A percentile compares a stretch with the other conserved stretches of the same genome.
These are phyloP conservation scores for Lindbergichthys nudifrons DNA, from an alignment of 2,797 vertebrate genomes.

Conservation along the genomic window DNA sequence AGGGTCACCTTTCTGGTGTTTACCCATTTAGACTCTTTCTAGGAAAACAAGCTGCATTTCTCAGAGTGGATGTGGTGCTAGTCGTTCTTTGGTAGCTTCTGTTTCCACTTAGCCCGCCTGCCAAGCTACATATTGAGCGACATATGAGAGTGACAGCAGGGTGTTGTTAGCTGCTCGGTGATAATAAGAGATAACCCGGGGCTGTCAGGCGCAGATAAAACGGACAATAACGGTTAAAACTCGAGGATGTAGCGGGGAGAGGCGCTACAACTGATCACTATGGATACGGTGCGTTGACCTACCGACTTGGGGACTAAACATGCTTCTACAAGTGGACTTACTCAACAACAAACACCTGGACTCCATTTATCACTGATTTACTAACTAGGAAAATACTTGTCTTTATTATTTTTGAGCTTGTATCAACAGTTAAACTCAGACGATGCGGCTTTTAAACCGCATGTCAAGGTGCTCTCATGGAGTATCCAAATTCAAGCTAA, in stretches of 20 bases:
- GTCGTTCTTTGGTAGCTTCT: neutral
- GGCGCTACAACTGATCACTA: neutral
- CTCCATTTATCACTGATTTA: neutral
- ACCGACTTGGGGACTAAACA: neutral
- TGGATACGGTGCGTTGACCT: slow-evolving; percentile 29
- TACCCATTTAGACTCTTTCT: neutral
- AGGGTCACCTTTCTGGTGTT: slow-evolving; percentile 76
- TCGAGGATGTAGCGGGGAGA: slow-evolving; percentile 40
- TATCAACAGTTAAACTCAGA: neutral
- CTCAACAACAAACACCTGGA: neutral
- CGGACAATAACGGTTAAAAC: slow-evolving; percentile 73
- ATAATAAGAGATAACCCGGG: slow-evolving; percentile 79
- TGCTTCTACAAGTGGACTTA: slow-evolving; percentile 30
- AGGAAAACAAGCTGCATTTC: too few relatives aligned
- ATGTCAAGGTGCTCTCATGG: slow-evolving; percentile 57
- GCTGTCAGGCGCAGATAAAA: slow-evolving; percentile 81
- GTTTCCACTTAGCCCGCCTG: slow-evolving; percentile 6
- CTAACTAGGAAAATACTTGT: neutral
- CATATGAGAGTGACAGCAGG: slow-evolving; percentile 81
- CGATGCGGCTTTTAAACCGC: slow-evolving; percentile 72
- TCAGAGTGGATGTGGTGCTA: neutral
- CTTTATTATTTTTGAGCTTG: neutral
- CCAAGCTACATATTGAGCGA: slow-evolving; percentile 11
- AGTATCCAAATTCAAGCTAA: slow-evolving; percentile 42
- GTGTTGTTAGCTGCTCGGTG: slow-evolving; percentile 66